phyloP scores from a whole-genome alignment of 2,888 invertebrate genomes.

The Taenaris catops region DNA sequence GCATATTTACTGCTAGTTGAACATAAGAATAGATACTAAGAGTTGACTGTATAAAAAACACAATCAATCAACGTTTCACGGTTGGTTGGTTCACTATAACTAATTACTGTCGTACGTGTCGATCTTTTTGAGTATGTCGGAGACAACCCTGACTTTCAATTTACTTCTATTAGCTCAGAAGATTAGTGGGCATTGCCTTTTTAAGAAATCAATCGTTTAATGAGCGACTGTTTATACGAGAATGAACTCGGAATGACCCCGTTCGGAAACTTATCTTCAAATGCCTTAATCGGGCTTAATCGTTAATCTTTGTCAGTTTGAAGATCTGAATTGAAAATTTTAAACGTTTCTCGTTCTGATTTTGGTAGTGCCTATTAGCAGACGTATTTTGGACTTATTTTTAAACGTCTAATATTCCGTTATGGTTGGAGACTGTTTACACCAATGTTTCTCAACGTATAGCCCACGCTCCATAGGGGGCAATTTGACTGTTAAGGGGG shows the following conservation, averaged over 20 bases:
- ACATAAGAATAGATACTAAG: not conserved
- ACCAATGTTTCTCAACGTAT: too few relatives aligned
- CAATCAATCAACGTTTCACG: conserved; percentile 22
- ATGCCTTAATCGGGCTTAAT: conserved; percentile 2
- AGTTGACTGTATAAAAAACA: conserved; percentile 12
- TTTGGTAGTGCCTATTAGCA: too few relatives aligned
- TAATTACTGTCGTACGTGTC: conserved; percentile 27
- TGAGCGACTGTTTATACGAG: conserved; percentile 10
- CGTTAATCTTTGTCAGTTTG: conserved; percentile 4
- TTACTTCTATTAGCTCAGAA: conserved; percentile 25
- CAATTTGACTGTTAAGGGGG: too few relatives aligned
- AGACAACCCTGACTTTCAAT: conserved; percentile 42
- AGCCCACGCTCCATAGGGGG: too few relatives aligned
- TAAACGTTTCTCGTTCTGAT: too few relatives aligned
- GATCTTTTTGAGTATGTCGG: conserved; percentile 21
- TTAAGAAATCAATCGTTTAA: conserved; percentile 11
- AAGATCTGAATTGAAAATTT: not conserved
- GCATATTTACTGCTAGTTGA: not conserved
- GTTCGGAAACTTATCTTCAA: conserved; percentile 6
- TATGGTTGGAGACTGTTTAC: too few relatives aligned
- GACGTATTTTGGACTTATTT: too few relatives aligned
- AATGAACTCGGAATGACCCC: conserved; percentile 6
- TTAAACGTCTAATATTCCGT: too few relatives aligned
- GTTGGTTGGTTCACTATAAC: conserved; percentile 18
- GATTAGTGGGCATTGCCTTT: conserved; percentile 14